Evolutionary conservation across 2,113 vertebrate genomes (phyloP).

Genomic region (Corapipo altera): DNA sequence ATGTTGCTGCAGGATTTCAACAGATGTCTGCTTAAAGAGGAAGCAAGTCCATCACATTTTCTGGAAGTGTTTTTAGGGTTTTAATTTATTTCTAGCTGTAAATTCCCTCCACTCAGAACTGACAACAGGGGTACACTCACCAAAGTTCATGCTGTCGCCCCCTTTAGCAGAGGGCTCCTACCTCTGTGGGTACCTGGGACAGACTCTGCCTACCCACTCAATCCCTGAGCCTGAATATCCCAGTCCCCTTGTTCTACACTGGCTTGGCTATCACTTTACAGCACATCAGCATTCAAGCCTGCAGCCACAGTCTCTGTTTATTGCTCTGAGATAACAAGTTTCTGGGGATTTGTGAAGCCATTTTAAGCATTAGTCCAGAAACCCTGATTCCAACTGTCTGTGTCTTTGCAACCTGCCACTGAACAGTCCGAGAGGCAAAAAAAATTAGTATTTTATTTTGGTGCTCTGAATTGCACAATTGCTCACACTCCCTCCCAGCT

Average conservation of each 20-base stretch:
- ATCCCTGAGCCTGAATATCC: background rate
- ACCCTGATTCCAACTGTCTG: background rate
- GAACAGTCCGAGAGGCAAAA: background rate
- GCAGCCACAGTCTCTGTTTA: background rate
- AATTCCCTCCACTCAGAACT: background rate
- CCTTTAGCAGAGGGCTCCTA: background rate
- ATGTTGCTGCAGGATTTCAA: background rate
- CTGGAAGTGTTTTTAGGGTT: background rate
- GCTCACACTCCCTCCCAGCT: rapidly evolving
- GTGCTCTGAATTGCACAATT: background rate
- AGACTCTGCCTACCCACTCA: background rate
- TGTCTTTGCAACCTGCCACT: background rate
- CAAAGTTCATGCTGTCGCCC: background rate
- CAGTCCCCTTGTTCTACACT: background rate
- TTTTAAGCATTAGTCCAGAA: background rate
- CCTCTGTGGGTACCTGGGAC: background rate
- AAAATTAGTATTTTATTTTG: background rate
- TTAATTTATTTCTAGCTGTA: background rate
- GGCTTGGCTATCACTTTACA: background rate
- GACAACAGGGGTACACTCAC: background rate
- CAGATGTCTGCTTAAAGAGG: background rate
- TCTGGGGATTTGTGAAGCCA: background rate
- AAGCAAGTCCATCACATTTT: background rate
- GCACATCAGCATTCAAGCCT: background rate
- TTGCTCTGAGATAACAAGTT: background rate